Percentiles rank a stretch among this genome's conserved stretches.
phyloP scores from a whole-genome alignment of 2,888 invertebrate species.

The Nebria brevicollis region DNA sequence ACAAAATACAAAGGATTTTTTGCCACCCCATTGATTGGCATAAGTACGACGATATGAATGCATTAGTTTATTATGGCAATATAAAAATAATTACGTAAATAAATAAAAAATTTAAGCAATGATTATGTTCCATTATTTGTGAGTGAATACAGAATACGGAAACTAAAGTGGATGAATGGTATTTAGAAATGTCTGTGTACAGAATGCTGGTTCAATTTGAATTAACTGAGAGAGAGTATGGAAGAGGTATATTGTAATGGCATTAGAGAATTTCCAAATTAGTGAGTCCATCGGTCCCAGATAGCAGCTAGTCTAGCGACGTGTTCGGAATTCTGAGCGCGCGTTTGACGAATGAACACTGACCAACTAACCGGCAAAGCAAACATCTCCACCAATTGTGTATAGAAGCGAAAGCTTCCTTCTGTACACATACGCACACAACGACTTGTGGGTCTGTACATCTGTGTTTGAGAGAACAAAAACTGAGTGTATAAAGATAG shows the following conservation, averaged over 20 bases:
- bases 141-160: neutral
- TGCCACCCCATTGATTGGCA: too few relatives aligned
- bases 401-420: conserved; percentile 14
- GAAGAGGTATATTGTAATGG: conserved; percentile 17
- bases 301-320: neutral
- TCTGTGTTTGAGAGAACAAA: conserved; percentile 11
- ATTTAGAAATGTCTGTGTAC: conserved; percentile 6
- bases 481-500: conserved; percentile 11
- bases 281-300: conserved; percentile 27
- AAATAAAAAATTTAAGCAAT: too few relatives aligned
- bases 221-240: conserved; percentile 24
- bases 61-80: too few relatives aligned
- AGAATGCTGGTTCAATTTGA: conserved; percentile 28
- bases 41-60: too few relatives aligned
- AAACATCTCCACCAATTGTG: conserved; percentile 33
- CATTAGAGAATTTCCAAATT: conserved; percentile 43
- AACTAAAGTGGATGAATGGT: neutral
- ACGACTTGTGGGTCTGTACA: neutral
- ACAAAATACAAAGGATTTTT: too few relatives aligned
- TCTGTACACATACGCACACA: neutral
- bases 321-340: conserved; percentile 34
- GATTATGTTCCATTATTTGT: neutral
- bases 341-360: conserved; percentile 31
- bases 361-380: conserved; percentile 43
- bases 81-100: too few relatives aligned